Evolutionary conservation across 2,797 vertebrate species (phyloP), one percentile per base, ranked within the genome.

Genomic region (Pterois miles): DNA sequence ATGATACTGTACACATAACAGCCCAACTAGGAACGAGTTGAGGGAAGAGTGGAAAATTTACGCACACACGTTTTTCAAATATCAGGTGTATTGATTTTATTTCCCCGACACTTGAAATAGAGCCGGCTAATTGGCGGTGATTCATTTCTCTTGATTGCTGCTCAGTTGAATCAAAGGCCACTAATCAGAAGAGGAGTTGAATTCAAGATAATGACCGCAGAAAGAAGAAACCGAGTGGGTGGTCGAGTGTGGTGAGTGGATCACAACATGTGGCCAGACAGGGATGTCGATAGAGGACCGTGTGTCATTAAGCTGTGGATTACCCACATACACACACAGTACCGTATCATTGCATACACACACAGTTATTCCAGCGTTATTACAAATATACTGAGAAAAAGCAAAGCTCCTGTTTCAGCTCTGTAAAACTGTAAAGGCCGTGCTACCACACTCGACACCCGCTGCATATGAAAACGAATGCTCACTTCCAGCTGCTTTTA

Each of bases 131-230:
- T 72, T 54, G 40, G 23, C 0, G 2, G 23, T 79, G 65, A 76
- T 69, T 76, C 23, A 53, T 33, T 29, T 8, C 67, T 33, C 65
- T 29, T 67, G 68, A 64, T 58, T 75, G 36, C 14, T 34, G 43
- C 54, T 36, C 20, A 50, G 54, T 38, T 65, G 53, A 82, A 63
- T 69, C 38, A 72, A 79, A 74, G 34, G 62, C 31, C 70, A 77
- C 74, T 76, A 74, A 83, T 79, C 59, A 80, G 53, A 59, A 34
- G 33, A 31, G 59, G 81, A 74, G 65, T 67, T 63, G 64, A 59
- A 78, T 70, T 22, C 20, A 60, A 65, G 72, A 78, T 82, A 73
- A 80, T 80, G 59, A 70, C 29, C 23, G 72, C 5, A 9, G 59
- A 75, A 66, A 65, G 58, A 8, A 34, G 50, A 69, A 72, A 57